These are phyloP conservation scores for Callyntrura sp. DNA, from an alignment of 2,888 invertebrate genomes.

Conservation along the genomic window DNA sequence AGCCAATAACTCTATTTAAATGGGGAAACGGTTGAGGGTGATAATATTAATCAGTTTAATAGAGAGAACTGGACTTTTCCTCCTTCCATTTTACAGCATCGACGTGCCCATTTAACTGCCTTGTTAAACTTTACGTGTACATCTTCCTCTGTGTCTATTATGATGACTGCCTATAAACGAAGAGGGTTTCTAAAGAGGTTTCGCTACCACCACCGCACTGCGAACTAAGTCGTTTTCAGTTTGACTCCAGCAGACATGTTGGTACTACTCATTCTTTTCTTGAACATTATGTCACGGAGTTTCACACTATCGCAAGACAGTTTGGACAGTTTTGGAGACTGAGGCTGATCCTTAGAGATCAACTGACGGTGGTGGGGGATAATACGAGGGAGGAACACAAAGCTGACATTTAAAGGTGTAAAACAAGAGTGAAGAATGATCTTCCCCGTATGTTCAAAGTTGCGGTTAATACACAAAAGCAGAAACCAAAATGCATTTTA, in stretches of 20 bases:
- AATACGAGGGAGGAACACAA: constrained; percentile 29
- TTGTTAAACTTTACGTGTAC: neutral
- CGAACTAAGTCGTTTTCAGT: neutral
- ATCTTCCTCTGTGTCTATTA: neutral
- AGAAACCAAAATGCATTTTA: neutral
- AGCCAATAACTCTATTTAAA: constrained; percentile 15
- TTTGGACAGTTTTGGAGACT: constrained; percentile 75
- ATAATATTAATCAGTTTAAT: neutral
- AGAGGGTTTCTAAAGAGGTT: neutral
- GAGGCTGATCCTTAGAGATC: constrained; percentile 71
- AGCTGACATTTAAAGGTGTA: constrained; percentile 12
- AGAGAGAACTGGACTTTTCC: neutral
- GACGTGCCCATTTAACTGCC: neutral
- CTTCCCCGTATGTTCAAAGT: neutral
- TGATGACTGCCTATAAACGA: neutral
- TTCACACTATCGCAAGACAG: constrained; percentile 55
- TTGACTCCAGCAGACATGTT: neutral
- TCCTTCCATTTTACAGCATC: neutral
- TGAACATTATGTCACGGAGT: constrained; percentile 38
- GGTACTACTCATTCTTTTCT: neutral
- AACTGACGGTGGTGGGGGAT: constrained; percentile 2
- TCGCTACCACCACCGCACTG: neutral
- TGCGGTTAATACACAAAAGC: neutral
- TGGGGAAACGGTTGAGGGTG: neutral
- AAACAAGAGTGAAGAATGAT: constrained; percentile 38